Conservation (phyloP, 2,888 invertebrate species). For the Acanthoscelides obtectus region DNA sequence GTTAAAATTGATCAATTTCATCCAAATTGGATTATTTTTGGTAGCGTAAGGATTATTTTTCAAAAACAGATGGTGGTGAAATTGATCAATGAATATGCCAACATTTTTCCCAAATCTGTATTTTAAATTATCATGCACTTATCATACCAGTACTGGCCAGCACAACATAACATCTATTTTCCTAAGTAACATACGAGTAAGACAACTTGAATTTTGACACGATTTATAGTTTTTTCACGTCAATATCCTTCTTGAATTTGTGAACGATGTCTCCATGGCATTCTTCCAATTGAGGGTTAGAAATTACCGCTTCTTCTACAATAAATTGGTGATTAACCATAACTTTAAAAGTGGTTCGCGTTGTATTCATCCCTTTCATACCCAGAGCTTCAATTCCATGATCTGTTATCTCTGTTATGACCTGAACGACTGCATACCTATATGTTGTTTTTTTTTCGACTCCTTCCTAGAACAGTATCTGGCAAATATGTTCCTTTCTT, state of each 20-base stretch:
- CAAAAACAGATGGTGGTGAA: background rate
- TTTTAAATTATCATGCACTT: too few relatives aligned
- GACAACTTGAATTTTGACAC: background rate
- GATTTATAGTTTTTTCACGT: background rate
- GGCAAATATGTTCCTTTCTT: background rate
- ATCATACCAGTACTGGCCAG: too few relatives aligned
- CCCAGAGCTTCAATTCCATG: background rate
- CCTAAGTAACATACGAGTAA: background rate
- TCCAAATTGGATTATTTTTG: background rate
- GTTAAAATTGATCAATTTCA: background rate
- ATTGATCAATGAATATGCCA: background rate
- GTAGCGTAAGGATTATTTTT: background rate
- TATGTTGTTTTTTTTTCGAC: background rate
- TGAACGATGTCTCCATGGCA: background rate
- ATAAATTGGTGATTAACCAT: background rate
- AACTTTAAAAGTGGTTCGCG: too few relatives aligned
- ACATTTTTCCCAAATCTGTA: background rate
- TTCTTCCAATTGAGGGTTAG: background rate
- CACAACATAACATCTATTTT: too few relatives aligned
- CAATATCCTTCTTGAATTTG: background rate
- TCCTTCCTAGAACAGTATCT: background rate
- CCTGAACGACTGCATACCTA: background rate
- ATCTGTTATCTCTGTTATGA: background rate
- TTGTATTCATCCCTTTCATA: background rate
- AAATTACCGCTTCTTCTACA: background rate